Evolutionary conservation across 2,888 invertebrate species (phyloP).

Genomic region (Lepeophtheirus nordmannii): DNA sequence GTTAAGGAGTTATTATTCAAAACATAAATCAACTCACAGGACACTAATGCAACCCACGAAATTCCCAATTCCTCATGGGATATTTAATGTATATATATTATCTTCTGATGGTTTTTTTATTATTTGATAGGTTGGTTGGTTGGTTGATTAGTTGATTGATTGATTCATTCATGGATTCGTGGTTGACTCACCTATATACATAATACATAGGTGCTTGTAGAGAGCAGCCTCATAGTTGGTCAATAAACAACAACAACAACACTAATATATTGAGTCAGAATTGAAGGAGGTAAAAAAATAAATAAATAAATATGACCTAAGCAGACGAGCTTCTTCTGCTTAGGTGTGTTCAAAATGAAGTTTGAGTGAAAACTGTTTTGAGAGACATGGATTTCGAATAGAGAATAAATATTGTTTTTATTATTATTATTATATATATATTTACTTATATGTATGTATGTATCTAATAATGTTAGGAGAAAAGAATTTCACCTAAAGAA

Average conservation of each 20-base stretch:
- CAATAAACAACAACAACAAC: no score
- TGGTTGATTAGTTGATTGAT: no score
- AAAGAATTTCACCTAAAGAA: conserved; percentile 1
- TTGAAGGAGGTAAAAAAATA: neutral
- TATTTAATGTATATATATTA: no score
- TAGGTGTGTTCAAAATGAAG: neutral
- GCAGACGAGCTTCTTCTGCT: neutral
- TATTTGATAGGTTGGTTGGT: no score
- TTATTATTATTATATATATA: neutral
- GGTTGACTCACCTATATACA: no score
- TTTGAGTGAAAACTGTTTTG: conserved; percentile 1
- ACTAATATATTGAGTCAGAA: neutral
- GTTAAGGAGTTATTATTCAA: neutral
- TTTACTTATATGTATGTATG: neutral
- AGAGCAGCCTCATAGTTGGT: no score
- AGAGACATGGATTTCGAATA: neutral
- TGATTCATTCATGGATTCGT: no score
- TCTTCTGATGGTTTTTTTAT: no score
- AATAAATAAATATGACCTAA: neutral
- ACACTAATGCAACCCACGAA: conserved; percentile 8
- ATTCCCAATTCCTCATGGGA: neutral
- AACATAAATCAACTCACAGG: neutral
- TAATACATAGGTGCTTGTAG: no score
- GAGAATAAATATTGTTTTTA: conserved; percentile 1
- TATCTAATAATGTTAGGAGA: neutral